Evolutionary conservation across 1,140 invertebrate species (phyloP), one percentile per base, ranked within the genome.

Genomic region (Neelides sp.): DNA sequence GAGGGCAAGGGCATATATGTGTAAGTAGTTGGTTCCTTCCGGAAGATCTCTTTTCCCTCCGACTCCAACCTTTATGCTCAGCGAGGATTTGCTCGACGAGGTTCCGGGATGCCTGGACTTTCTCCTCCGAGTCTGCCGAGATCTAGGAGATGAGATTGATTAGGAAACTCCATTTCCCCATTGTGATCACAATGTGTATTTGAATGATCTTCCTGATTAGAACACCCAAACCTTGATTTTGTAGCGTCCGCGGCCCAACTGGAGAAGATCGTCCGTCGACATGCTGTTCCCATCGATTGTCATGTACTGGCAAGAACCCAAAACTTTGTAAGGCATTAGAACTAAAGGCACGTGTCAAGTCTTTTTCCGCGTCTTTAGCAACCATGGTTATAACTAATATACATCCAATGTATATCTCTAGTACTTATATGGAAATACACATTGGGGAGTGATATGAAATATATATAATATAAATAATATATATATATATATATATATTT

Each of bases 1-100:
- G n/a, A n/a, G n/a, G n/a, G n/a, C n/a, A n/a, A n/a, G n/a, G n/a
- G n/a, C n/a, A n/a, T n/a, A n/a, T n/a, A n/a, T n/a, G n/a, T n/a
- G n/a, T n/a, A n/a, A n/a, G n/a, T n/a, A n/a, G n/a, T n/a, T n/a
- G n/a, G n/a, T n/a, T n/a, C n/a, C n/a, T n/a, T n/a, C n/a, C n/a
- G n/a, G n/a, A n/a, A n/a, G n/a, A n/a, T n/a, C n/a, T n/a, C n/a
- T n/a, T n/a, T n/a, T n/a, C n/a, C n/a, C n/a, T n/a, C n/a, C n/a
- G n/a, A 41, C 32, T 37, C 28, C 48, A 63, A 75, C 75, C 72
- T 71, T 75, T 73, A 50, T 79, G 76, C 58, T 76, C 75, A 53
- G 67, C 64, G 17, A 80, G 61, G 52, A 80, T 76, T 41, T 73
- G 69, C 47, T 80, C 78, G n/a, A 80, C 66, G 17, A 80, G 54